phyloP scores from a whole-genome alignment of 1,140 invertebrate species.

The Pogonognathellus flavescens region DNA sequence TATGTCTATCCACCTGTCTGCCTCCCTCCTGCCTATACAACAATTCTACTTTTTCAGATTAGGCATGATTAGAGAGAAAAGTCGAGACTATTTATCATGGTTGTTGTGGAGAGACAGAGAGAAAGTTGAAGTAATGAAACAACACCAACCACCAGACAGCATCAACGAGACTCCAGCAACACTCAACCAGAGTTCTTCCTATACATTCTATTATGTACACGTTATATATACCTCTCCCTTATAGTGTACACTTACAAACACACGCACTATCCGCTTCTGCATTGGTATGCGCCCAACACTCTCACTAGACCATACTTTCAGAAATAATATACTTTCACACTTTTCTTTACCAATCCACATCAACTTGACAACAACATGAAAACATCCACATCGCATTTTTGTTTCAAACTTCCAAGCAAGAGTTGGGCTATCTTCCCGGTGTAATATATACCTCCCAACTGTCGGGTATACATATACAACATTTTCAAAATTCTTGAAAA shows the following conservation, averaged over 20 bases:
- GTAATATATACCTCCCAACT: too few species aligned
- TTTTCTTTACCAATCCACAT: too few species aligned
- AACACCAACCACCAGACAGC: neutral
- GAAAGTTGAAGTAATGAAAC: slow-evolving; percentile 25
- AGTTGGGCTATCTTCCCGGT: too few species aligned
- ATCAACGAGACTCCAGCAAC: neutral
- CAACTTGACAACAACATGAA: too few species aligned
- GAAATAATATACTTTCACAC: neutral
- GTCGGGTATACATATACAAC: too few species aligned
- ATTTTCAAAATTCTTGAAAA: too few species aligned
- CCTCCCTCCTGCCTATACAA: neutral
- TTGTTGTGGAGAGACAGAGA: slow-evolving; percentile 28
- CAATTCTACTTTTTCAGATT: slow-evolving; percentile 2
- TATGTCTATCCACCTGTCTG: neutral
- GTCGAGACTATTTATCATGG: slow-evolving; percentile 38
- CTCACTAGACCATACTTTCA: neutral
- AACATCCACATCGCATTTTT: too few species aligned
- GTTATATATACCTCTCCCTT: too few species aligned
- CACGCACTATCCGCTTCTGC: neutral
- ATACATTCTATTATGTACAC: too few species aligned
- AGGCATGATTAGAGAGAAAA: slow-evolving; percentile 44
- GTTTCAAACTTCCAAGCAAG: too few species aligned
- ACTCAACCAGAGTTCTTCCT: neutral
- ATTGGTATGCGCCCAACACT: neutral
- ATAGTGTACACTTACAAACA: neutral